Evolutionary conservation across 2,113 vertebrate genomes (phyloP), one percentile per base, ranked within the genome.

Genomic region (Burhinus oedicnemus): DNA sequence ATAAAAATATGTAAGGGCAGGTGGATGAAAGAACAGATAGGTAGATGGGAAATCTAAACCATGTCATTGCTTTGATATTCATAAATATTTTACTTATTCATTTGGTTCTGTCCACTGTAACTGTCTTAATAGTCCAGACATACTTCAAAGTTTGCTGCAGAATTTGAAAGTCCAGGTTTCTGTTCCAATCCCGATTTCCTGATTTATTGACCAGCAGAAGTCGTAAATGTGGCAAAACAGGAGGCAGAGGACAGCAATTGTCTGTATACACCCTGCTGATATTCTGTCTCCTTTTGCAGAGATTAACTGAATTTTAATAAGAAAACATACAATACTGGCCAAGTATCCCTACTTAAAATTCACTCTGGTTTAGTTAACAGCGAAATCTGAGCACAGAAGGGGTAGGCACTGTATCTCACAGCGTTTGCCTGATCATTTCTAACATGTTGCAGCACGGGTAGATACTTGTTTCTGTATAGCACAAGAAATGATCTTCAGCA

Each of bases 271-370:
- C 51, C 77, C 25, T 83, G 71, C 76, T 94, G 88, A 95, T 77
- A 90, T 64, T 94, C 69, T 47, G 36, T 18, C 80, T 94, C 74
- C 30, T 78, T 91, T 84, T 74, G 69, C 90, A 94, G 80, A 94
- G 55, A 83, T 90, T 84, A 95, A 95, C 45, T 74, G 83, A 94
- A 83, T 94, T 94, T 93, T 88, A 88, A 90, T 88, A 93, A 83
- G 87, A 30, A 96, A 95, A 84, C 40, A 78, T 38, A 21, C 15
- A 81, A 68, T 83, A 61, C 49, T 81, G 68, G 90, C 93, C 91
- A 92, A 95, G 66, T 34, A 62, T 84, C 45, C 75, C 78, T 93
- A 58, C 64, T 96, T 95, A 83, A 96, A 96, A 96, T 96, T 89
- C 92, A 38, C 42, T 88, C 42, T 81, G 71, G 29, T 83, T 93